Percentiles rank a stretch among this genome's conserved stretches.
These are phyloP conservation scores for Megamerina dolium DNA, from an alignment of 2,888 invertebrate genomes.

Conservation along the genomic window DNA sequence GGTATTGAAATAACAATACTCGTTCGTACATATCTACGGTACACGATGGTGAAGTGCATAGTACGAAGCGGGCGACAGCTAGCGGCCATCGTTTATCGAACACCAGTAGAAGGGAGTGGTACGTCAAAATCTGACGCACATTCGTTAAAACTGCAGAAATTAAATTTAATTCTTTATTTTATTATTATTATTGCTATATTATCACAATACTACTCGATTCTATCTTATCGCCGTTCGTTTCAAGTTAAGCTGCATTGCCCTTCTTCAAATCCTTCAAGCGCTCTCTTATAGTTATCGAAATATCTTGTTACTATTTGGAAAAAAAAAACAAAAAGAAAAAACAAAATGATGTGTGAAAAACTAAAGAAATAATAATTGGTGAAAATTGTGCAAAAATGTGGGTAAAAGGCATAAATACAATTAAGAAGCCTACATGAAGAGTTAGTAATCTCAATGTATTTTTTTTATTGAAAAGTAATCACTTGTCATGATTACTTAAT, in stretches of 20 bases:
- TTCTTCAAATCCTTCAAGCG: background rate
- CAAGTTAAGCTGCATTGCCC: background rate
- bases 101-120: conserved; percentile 51
- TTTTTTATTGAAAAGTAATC: conserved; percentile 9
- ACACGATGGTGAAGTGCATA: conserved; percentile 19
- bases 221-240: conserved; percentile 2
- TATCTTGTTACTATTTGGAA: background rate
- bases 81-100: conserved; percentile 24
- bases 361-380: background rate
- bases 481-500: conserved; percentile 28
- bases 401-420: conserved; percentile 1
- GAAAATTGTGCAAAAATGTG: conserved; percentile 2
- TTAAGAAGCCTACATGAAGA: too few relatives aligned
- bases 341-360: background rate
- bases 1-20: too few relatives aligned
- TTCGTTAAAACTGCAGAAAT: conserved; percentile 40
- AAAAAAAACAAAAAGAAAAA: background rate
- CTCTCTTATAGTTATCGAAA: background rate
- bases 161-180: conserved; percentile 17
- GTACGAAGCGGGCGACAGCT: conserved; percentile 19
- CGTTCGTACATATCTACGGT: too few relatives aligned
- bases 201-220: conserved; percentile 7
- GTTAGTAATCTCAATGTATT: conserved; percentile 5
- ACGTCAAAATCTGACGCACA: conserved; percentile 51
- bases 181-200: conserved; percentile 1